A percentile compares a stretch with the other conserved stretches of the same genome.
Evolutionary conservation across 2,113 vertebrate genomes (phyloP).

Genomic region (Mesoclemmys tuberculata): DNA sequence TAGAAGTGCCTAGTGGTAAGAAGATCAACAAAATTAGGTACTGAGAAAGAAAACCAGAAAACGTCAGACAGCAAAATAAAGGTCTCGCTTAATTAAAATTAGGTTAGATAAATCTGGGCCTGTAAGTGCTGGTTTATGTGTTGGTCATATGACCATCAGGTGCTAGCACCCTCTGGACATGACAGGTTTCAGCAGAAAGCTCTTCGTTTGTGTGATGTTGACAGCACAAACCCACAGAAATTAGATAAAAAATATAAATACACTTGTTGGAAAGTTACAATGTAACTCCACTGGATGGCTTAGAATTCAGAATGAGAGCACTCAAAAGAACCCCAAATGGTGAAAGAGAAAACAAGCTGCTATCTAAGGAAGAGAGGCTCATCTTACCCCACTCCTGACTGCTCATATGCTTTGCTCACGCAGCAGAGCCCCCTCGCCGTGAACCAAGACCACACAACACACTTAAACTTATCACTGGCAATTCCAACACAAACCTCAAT

Average conservation of each 20-base stretch:
- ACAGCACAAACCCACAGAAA: neutral
- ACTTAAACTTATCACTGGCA: neutral
- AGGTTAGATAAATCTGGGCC: neutral
- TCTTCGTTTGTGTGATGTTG: rapidly evolving
- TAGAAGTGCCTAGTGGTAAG: neutral
- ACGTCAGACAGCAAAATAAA: neutral
- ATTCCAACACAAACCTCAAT: neutral
- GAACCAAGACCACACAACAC: neutral
- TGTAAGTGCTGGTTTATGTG: neutral
- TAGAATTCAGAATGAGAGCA: neutral
- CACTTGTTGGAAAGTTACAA: neutral
- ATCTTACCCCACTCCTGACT: neutral
- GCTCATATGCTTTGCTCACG: neutral
- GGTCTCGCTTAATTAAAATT: neutral
- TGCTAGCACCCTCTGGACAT: neutral
- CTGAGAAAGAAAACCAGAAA: neutral
- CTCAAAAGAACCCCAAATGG: neutral
- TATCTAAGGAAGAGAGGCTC: neutral
- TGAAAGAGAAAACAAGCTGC: neutral
- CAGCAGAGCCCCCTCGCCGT: neutral
- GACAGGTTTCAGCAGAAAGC: neutral
- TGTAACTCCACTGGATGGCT: neutral
- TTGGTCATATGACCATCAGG: neutral
- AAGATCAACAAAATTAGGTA: neutral
- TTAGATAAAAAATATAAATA: neutral